Base-by-base conservation (phyloP, 2,113 vertebrate genomes). In the Ellobius talpinus region DNA sequence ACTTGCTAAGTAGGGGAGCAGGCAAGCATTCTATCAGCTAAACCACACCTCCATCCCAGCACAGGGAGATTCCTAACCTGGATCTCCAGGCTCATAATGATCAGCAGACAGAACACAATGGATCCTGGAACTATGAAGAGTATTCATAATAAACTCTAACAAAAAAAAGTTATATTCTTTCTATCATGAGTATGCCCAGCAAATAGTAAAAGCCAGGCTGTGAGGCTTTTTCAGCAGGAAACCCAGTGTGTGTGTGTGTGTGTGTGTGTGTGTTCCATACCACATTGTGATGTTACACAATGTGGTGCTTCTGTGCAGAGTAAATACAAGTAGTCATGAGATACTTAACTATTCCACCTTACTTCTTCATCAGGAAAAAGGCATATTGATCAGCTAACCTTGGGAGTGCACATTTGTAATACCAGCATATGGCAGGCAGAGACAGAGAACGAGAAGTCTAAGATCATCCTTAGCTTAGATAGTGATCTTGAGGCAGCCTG, bases 301-400 rank as follows among this genome's bases (percentile, higher is more conserved):
- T 93, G 65, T 88, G 61, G 10, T 7, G 0, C 45, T 47, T 76
- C 45, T 68, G 52, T 9, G 50, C 39, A 85, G 29, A 11, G 39
- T 13, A 55, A 74, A 72, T 16, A 82, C 47, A 39, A 61, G 33
- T 72, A 42, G 70, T 39, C 33, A n/a, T 70, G 52, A 50, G 66
- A 81, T 21, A 11, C 21, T 89, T 73, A 12, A 31, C 68, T 91
- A 17, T 42, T 65, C 61, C 70, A 55, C 66, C 74, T 89, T 89
- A 7, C 39, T 84, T 92, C 86, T 77, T 87, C 8, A 29, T 50
- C 84, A 65, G 21, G 93, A 89, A 52, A 87, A 89, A 79, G n/a
- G 7, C 74, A 42, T 39, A 73, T 58, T 17, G 55, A 36, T 55
- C 72, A 52, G 33, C 86, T 39, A 36, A 12, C 45, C 86, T 14